Conservation (phyloP, 2,113 vertebrate species). For the Austrofundulus limnaeus region DNA sequence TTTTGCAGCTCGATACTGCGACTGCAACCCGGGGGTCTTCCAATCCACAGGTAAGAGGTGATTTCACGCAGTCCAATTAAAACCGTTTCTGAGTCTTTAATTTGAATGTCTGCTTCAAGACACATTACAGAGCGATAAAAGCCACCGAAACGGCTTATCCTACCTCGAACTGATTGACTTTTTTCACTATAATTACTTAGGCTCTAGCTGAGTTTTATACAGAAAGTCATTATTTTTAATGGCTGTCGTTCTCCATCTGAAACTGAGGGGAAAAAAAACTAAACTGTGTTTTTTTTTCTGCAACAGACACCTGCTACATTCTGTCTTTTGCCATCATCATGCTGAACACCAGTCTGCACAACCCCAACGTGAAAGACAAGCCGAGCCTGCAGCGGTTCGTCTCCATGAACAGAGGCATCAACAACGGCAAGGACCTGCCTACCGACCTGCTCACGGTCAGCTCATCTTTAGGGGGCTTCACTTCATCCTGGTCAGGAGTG, state of each 20-base stretch:
- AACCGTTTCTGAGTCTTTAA: background rate
- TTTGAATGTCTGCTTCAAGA: background rate
- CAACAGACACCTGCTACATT: conserved; percentile 93
- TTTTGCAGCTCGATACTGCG: conserved; percentile 90
- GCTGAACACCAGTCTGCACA: conserved; percentile 96
- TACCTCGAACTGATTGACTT: background rate
- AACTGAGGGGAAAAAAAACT: background rate
- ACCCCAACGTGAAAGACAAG: conserved; percentile 93
- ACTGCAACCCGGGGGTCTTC: conserved; percentile 88
- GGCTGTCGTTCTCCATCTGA: background rate
- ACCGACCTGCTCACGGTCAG: conserved; percentile 86
- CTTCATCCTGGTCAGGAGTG: too few species aligned
- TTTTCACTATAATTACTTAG: background rate
- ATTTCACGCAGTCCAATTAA: conserved; percentile 19
- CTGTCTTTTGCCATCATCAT: conserved; percentile 96
- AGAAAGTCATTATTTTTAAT: conserved; percentile 21
- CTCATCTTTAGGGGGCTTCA: background rate
- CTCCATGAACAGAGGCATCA: conserved; percentile 91
- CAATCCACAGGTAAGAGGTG: conserved; percentile 87
- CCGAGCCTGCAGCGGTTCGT: conserved; percentile 87
- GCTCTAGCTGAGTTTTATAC: background rate
- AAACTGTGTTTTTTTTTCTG: conserved; percentile 28
- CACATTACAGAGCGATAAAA: background rate
- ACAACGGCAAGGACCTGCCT: conserved; percentile 85
- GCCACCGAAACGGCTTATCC: background rate